phyloP scores from a whole-genome alignment of 92 coral and sea anemone species.

The Siderastrea siderea region DNA sequence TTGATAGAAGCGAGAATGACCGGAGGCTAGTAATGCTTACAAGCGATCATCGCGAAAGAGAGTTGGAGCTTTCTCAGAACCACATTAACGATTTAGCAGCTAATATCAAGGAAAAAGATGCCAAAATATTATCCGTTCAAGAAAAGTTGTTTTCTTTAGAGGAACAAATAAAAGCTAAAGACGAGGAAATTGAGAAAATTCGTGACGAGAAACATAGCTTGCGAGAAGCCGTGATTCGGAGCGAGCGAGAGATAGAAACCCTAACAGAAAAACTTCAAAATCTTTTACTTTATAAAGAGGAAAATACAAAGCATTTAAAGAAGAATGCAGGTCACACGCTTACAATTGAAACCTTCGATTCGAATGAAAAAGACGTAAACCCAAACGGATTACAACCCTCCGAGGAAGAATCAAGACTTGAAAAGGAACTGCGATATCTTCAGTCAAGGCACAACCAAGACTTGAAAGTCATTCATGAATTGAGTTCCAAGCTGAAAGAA shows the following conservation, averaged over 20 bases:
- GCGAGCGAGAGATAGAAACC: slow-evolving; percentile 64
- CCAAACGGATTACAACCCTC: neutral
- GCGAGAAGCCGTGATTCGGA: slow-evolving; percentile 63
- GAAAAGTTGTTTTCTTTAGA: slow-evolving; percentile 54
- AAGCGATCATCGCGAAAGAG: slow-evolving; percentile 70
- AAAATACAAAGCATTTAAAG: neutral
- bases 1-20: slow-evolving; percentile 57
- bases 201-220: slow-evolving; percentile 50
- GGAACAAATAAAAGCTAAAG: slow-evolving; percentile 53
- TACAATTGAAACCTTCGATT: slow-evolving; percentile 12
- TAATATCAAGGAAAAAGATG: slow-evolving; percentile 55
- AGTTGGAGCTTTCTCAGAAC: slow-evolving; percentile 65
- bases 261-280: slow-evolving; percentile 52
- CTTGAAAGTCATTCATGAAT: slow-evolving; percentile 56
- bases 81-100: slow-evolving; percentile 45
- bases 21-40: slow-evolving; percentile 56
- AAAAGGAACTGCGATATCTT: slow-evolving; percentile 54
- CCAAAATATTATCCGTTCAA: slow-evolving; percentile 39
- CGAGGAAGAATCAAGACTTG: slow-evolving; percentile 24
- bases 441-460: slow-evolving; percentile 57
- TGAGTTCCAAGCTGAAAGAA: slow-evolving; percentile 61
- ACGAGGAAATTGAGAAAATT: slow-evolving; percentile 45
- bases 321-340: neutral
- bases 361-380: neutral
- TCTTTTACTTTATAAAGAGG: slow-evolving; percentile 12